Evolutionary conservation across 2,797 vertebrate genomes (phyloP).

Genomic region (Choloepus didactylus): DNA sequence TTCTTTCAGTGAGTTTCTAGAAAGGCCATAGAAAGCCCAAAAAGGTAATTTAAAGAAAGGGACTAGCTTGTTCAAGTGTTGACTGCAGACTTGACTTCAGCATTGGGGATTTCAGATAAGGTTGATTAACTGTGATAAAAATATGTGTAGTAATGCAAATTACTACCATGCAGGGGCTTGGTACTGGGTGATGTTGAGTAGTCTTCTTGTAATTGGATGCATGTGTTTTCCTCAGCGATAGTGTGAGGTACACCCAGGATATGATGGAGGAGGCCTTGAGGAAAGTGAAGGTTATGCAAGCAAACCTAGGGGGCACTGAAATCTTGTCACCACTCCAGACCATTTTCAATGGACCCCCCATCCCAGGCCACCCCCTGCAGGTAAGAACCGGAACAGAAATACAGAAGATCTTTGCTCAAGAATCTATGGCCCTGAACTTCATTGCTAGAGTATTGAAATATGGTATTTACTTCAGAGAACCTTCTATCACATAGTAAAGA

Average conservation of each 20-base stretch:
- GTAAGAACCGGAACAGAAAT: constrained; percentile 73
- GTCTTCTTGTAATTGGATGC: accelerated
- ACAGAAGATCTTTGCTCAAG: background rate
- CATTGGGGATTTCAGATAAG: background rate
- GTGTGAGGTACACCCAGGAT: constrained; percentile 89
- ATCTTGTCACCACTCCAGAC: constrained; percentile 86
- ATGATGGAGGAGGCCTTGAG: constrained; percentile 89
- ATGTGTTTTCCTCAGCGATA: constrained; percentile 83
- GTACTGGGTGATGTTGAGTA: no score
- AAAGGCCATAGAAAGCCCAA: background rate
- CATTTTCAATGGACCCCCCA: constrained; percentile 84
- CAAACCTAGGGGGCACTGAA: constrained; percentile 88
- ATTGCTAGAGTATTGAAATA: background rate
- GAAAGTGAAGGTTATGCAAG: constrained; percentile 83
- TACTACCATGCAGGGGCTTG: background rate
- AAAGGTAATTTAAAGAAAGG: background rate
- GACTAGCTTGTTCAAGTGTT: background rate
- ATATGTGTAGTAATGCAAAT: no score
- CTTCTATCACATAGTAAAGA: background rate
- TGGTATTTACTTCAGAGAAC: background rate
- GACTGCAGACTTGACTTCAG: background rate
- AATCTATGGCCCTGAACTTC: background rate
- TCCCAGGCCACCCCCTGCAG: constrained; percentile 86
- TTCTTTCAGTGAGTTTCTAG: constrained; percentile 91
- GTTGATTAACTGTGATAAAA: background rate